phyloP scores from a whole-genome alignment of 2,888 invertebrate genomes.

The Eristalinus sepulchralis region DNA sequence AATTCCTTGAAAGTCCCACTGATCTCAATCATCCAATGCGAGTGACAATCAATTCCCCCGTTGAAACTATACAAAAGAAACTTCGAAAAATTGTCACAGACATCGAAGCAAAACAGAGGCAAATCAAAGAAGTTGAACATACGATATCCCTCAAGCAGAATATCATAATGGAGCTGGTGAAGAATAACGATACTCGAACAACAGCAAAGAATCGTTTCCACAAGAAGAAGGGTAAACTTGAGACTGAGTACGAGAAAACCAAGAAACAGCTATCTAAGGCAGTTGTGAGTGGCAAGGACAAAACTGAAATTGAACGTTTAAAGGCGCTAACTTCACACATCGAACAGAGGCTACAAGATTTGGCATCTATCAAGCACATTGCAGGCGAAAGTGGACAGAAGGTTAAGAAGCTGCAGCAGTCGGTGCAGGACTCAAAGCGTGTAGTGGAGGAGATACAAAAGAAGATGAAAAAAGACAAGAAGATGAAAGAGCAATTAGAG shows the following conservation, averaged over 20 bases:
- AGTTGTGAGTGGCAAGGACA: conserved; percentile 80
- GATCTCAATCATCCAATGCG: conserved; percentile 75
- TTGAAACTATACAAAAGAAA: conserved; percentile 78
- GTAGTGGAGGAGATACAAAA: conserved; percentile 89
- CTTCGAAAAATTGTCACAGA: conserved; percentile 81
- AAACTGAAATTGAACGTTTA: conserved; percentile 80
- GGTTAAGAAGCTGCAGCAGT: conserved; percentile 87
- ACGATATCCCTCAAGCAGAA: conserved; percentile 88
- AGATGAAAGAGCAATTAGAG: conserved; percentile 86
- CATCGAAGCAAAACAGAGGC: conserved; percentile 85
- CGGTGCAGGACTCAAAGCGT: conserved; percentile 87
- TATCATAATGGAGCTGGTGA: conserved; percentile 86
- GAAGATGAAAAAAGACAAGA: conserved; percentile 88
- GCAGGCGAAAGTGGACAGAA: conserved; percentile 85
- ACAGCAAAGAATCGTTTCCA: conserved; percentile 84
- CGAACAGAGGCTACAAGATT: conserved; percentile 82
- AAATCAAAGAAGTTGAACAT: conserved; percentile 86
- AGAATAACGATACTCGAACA: conserved; percentile 83
- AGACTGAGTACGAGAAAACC: conserved; percentile 84
- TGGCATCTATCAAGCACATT: conserved; percentile 83
- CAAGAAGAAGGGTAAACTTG: conserved; percentile 84
- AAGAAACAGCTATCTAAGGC: conserved; percentile 83
- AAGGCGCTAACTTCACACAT: conserved; percentile 81
- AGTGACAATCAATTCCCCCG: conserved; percentile 75
- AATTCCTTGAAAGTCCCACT: conserved; percentile 77